phyloP scores from a whole-genome alignment of 2,888 invertebrate species.

The Apodemia arnacis region DNA sequence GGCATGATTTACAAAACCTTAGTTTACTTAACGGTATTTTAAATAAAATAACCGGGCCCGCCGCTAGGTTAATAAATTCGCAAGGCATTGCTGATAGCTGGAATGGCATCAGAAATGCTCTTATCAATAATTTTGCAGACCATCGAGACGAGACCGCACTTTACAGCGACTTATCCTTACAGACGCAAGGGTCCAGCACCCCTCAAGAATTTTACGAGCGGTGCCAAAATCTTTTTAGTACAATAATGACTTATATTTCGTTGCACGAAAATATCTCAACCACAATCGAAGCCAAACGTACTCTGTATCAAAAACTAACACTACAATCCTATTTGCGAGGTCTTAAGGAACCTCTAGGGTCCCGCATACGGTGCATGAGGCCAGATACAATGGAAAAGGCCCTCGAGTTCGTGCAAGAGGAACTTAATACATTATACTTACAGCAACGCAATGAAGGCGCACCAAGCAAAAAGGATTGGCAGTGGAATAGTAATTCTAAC shows the following conservation, averaged over 20 bases:
- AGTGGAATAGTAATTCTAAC: too few relatives aligned
- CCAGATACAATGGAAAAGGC: slow-evolving; percentile 37
- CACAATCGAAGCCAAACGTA: slow-evolving; percentile 68
- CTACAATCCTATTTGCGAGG: slow-evolving; percentile 78
- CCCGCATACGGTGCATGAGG: slow-evolving; percentile 41
- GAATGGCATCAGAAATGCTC: too few relatives aligned
- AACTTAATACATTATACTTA: too few relatives aligned
- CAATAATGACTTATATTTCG: slow-evolving; percentile 1
- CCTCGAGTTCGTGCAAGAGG: slow-evolving; percentile 2
- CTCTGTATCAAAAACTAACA: slow-evolving; percentile 76
- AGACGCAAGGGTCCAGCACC: slow-evolving; percentile 59
- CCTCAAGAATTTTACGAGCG: slow-evolving; percentile 81
- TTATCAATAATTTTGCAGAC: slow-evolving; percentile 40
- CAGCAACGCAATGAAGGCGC: too few relatives aligned
- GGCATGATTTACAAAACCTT: too few relatives aligned
- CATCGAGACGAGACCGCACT: slow-evolving; percentile 78
- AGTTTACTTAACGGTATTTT: too few relatives aligned
- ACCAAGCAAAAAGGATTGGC: too few relatives aligned
- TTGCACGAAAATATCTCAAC: slow-evolving; percentile 70
- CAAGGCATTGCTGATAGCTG: too few relatives aligned
- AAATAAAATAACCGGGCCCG: too few relatives aligned
- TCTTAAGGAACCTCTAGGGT: slow-evolving; percentile 39
- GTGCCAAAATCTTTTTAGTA: slow-evolving; percentile 72
- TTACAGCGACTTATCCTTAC: slow-evolving; percentile 73
- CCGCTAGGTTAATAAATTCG: too few relatives aligned